Conservation (phyloP, 2,113 vertebrate genomes). For the Mastomys coucha region DNA sequence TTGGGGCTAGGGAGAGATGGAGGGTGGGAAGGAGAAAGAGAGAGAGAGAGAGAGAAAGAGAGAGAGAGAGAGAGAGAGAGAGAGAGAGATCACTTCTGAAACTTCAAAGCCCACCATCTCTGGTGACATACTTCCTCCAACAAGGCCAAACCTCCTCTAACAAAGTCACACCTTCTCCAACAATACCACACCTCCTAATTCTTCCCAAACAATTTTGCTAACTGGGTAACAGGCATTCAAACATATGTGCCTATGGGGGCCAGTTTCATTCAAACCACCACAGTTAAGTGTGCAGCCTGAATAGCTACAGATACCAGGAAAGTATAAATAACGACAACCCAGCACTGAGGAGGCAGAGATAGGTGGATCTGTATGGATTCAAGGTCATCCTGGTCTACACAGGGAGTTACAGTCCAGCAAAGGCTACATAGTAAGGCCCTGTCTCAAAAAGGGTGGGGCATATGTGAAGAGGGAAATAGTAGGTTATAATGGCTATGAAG, state of each 20-base stretch:
- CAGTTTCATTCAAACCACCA: not conserved
- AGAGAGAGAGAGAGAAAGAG: too few species aligned
- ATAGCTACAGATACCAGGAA: not conserved
- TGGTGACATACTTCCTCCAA: not conserved
- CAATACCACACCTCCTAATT: not conserved
- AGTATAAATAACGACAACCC: not conserved
- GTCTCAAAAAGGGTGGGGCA: not conserved
- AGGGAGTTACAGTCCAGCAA: not conserved
- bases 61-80: too few species aligned
- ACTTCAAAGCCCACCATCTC: not conserved
- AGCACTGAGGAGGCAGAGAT: not conserved
- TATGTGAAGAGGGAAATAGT: not conserved
- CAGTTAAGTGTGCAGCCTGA: not conserved
- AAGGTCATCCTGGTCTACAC: not conserved
- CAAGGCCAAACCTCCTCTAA: too few species aligned
- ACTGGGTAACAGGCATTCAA: not conserved
- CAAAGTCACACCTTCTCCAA: too few species aligned
- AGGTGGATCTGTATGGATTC: not conserved
- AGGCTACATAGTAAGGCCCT: not conserved
- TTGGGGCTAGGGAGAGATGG: too few species aligned
- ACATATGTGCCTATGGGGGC: not conserved
- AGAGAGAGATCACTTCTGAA: not conserved
- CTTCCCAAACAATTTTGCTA: not conserved
- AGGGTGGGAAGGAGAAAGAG: too few species aligned
- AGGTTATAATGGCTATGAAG: too few species aligned